A percentile compares a stretch with the other conserved stretches of the same genome.
Evolutionary conservation across 2,888 invertebrate species (phyloP).

Genomic region (Netelia fuscicornis): DNA sequence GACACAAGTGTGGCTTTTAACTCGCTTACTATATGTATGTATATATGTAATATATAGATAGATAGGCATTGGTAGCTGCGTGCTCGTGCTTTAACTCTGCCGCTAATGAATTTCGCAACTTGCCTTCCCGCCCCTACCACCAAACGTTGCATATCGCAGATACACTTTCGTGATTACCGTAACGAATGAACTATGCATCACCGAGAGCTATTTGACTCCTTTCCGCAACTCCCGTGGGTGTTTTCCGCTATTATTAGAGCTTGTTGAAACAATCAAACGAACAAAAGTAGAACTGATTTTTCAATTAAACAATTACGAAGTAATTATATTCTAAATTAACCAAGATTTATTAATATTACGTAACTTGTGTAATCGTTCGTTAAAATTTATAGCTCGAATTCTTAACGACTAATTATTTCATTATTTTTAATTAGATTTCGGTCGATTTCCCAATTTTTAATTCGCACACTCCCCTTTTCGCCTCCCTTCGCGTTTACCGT

Average conservation of each 20-base stretch:
- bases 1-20: not conserved
- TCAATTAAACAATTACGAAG: no score
- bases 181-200: conserved; percentile 32
- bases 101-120: conserved; percentile 68
- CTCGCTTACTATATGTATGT: not conserved
- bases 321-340: no score
- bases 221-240: conserved; percentile 72
- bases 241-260: conserved; percentile 29
- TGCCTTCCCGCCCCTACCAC: conserved; percentile 26
- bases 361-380: no score
- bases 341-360: no score
- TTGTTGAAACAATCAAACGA: no score
- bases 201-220: conserved; percentile 54
- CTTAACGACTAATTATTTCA: no score
- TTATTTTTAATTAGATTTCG: no score
- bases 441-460: no score
- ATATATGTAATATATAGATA: not conserved
- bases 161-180: conserved; percentile 45
- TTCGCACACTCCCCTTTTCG: no score
- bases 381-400: no score
- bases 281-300: no score
- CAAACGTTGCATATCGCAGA: conserved; percentile 43
- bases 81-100: conserved; percentile 49
- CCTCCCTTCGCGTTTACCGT: no score
- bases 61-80: not conserved